These are phyloP conservation scores for Diadema setosum DNA, from an alignment of 35 echinoderm and acorn worm species.

Conservation along the genomic window DNA sequence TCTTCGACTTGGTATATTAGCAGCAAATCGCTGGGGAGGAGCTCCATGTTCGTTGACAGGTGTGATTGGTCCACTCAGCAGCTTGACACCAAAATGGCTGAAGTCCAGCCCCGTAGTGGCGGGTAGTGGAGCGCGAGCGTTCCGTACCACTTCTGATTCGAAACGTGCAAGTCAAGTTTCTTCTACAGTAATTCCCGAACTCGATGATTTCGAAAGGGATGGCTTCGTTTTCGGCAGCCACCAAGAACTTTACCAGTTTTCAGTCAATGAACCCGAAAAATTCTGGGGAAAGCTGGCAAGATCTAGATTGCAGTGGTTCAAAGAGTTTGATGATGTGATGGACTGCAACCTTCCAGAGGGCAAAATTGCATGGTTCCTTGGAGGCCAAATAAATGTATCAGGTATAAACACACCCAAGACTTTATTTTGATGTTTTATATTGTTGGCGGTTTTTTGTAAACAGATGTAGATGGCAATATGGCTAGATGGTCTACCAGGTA, in stretches of 20 bases:
- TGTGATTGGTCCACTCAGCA: neutral
- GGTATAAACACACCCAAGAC: no score
- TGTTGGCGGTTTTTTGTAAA: neutral
- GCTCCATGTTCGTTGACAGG: neutral
- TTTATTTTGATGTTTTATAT: neutral
- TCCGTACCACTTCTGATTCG: neutral
- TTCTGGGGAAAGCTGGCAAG: conserved; percentile 68
- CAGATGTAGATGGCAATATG: no score
- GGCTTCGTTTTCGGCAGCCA: conserved; percentile 32
- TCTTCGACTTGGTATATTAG: neutral
- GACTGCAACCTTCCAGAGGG: conserved; percentile 74
- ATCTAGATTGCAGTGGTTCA: conserved; percentile 57
- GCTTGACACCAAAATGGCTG: neutral
- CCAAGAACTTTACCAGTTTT: conserved; percentile 59
- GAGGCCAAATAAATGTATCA: conserved; percentile 82
- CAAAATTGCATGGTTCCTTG: conserved; percentile 77
- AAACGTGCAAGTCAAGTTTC: conserved; percentile 24
- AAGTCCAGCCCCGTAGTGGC: neutral
- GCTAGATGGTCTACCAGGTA: no score
- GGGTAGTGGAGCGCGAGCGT: neutral
- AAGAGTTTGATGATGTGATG: conserved; percentile 70
- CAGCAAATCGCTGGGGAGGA: neutral
- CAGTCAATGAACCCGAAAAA: conserved; percentile 31
- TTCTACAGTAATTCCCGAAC: conserved; percentile 60
- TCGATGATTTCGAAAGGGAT: conserved; percentile 25